phyloP scores from a whole-genome alignment of 2,888 invertebrate genomes.

The Bellardia bayeri region DNA sequence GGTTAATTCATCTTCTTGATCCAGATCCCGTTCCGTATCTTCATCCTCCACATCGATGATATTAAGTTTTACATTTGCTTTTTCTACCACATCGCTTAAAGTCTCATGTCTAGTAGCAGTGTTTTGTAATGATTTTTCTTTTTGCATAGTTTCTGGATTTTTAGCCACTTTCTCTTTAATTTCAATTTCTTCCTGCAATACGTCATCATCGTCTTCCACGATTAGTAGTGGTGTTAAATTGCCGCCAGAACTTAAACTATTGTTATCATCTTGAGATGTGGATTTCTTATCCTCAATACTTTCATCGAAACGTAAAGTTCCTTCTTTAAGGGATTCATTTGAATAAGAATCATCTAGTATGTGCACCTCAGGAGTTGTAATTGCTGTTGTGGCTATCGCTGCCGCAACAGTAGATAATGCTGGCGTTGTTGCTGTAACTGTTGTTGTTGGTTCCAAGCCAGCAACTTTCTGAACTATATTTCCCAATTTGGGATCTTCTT shows the following conservation, averaged over 20 bases:
- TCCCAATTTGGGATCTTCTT: conserved; percentile 84
- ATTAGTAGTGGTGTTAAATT: conserved; percentile 75
- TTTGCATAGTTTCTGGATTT: conserved; percentile 1
- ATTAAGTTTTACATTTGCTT: conserved; percentile 11
- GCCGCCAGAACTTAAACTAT: conserved; percentile 75
- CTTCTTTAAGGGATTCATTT: conserved; percentile 78
- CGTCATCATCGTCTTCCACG: conserved; percentile 75
- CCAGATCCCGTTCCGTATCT: conserved; percentile 34
- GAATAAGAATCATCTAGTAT: conserved; percentile 68
- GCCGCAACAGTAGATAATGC: neutral
- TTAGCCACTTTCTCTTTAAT: conserved; percentile 38
- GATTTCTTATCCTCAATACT: conserved; percentile 75
- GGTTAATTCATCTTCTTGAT: conserved; percentile 71
- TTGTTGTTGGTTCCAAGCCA: conserved; percentile 35
- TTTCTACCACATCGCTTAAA: conserved; percentile 12
- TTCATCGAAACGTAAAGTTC: conserved; percentile 78
- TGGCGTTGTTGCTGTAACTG: conserved; percentile 19
- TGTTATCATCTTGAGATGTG: conserved; percentile 73
- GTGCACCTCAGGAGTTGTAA: conserved; percentile 21
- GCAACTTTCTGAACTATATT: conserved; percentile 83
- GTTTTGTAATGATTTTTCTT: conserved; percentile 27
- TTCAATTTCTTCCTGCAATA: conserved; percentile 46
- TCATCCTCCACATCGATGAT: conserved; percentile 40
- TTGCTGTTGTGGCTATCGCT: neutral
- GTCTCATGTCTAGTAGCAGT: neutral